A percentile compares a stretch with the other conserved stretches of the same genome.
Evolutionary conservation across 2,797 vertebrate genomes (phyloP).

Genomic region (Manis pentadactyla): DNA sequence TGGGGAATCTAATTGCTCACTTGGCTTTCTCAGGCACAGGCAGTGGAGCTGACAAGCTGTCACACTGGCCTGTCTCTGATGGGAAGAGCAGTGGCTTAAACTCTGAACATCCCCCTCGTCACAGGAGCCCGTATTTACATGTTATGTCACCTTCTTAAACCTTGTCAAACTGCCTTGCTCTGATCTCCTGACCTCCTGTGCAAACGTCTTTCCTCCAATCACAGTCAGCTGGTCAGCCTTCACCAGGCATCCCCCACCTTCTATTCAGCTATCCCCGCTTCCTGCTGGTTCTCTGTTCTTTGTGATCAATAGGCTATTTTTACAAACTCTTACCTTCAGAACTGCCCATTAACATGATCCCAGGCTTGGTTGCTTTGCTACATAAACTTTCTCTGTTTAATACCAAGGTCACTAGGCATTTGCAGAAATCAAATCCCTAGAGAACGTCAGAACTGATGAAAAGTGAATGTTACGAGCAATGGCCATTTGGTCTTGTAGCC

Average conservation of each 20-base stretch:
- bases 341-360: neutral
- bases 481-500: neutral
- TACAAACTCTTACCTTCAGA: neutral
- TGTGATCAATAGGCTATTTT: neutral
- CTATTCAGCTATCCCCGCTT: neutral
- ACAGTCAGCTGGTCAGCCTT: neutral
- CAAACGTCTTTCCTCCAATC: neutral
- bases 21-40: neutral
- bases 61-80: rapidly evolving
- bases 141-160: too few relatives aligned
- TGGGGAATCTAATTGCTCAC: neutral
- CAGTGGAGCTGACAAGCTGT: rapidly evolving
- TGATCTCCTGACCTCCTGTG: too few relatives aligned
- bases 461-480: neutral
- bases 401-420: neutral
- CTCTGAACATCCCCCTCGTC: neutral
- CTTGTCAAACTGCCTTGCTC: neutral
- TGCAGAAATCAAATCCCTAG: neutral
- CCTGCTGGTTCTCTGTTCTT: neutral
- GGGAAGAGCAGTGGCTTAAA: neutral
- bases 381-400: neutral
- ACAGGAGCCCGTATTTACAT: neutral
- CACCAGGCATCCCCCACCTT: neutral
- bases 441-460: neutral
- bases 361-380: neutral